Evolutionary conservation across 2,888 invertebrate species (phyloP), one percentile per base, ranked within the genome.

Genomic region (Mylabris sibirica): DNA sequence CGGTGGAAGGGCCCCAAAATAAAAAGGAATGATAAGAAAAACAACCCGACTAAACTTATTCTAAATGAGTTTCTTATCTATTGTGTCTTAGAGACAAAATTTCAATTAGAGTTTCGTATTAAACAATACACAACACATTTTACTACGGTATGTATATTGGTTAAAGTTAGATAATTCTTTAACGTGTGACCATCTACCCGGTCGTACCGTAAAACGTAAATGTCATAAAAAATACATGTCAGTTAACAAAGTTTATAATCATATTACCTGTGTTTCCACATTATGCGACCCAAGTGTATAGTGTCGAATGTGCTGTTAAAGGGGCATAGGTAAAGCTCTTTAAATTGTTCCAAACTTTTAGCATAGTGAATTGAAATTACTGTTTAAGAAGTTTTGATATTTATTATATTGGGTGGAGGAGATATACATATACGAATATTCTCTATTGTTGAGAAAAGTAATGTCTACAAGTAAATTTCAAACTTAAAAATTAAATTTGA

Each of bases 181-280:
- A 67, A 70, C 67, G 65, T 67, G 63, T 26, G 63, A 34, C 67
- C 53, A 60, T 24, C 24, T 57, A 57, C 65, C 53, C 70, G 34
- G 38, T 38, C 38, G 71, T 65, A 41, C 63, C 60, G 70, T 73
- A 72, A 75, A 75, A 69, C 68, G 71, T 66, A 68, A 73, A 68
- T 67, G 63, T 74, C 71, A 75, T 73, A 73, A 75, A 75, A 74
- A 75, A 75, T 75, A 75, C 73, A 75, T 71, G 65, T 68, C 66
- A 74, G 73, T 75, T 75, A 75, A 68, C 66, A 72, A 75, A 75
- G 72, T 75, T 74, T 73, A 67, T 75, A 75, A 75, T 73, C 70
- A 72, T 71, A 75, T 75, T 72, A 75, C 73, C 67, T 65, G 68
- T 69, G 71, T 73, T 75, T 72, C 71, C 67, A 74, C 72, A 75